Evolutionary conservation across 2,113 vertebrate genomes (phyloP).

Genomic region (Patagioenas fasciata): DNA sequence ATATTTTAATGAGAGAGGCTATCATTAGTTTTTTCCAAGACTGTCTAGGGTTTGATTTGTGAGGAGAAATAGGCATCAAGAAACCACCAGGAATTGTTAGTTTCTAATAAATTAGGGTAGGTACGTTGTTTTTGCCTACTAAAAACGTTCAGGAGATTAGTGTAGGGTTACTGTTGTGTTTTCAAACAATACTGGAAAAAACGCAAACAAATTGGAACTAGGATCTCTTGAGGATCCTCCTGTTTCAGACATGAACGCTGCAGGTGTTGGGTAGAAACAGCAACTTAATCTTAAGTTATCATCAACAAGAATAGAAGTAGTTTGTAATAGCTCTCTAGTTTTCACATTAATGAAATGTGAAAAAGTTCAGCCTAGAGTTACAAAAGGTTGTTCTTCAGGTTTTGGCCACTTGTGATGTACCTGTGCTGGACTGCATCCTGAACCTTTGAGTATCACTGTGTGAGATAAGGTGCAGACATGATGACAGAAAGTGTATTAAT

Average conservation of each 20-base stretch:
- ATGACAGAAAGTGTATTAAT: background rate
- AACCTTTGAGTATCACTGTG: background rate
- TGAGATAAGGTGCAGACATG: background rate
- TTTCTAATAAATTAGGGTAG: constrained; percentile 17
- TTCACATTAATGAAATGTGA: background rate
- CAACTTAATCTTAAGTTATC: background rate
- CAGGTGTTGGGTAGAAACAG: background rate
- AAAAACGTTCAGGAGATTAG: background rate
- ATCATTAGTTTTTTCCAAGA: background rate
- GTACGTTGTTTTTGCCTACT: background rate
- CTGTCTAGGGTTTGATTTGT: background rate
- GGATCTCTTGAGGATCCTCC: background rate
- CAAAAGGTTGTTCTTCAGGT: background rate
- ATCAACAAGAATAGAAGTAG: background rate
- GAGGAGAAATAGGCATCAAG: background rate
- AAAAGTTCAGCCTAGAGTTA: constrained; percentile 21
- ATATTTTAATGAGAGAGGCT: background rate
- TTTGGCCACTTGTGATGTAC: background rate
- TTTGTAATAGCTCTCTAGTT: background rate
- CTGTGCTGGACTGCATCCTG: background rate
- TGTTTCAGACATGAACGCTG: background rate
- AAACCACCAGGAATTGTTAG: constrained; percentile 29
- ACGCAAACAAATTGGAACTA: background rate
- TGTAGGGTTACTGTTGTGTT: background rate
- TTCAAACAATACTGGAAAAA: background rate